phyloP scores from a whole-genome alignment of 2,797 vertebrate species.

The Lithobates pipiens region DNA sequence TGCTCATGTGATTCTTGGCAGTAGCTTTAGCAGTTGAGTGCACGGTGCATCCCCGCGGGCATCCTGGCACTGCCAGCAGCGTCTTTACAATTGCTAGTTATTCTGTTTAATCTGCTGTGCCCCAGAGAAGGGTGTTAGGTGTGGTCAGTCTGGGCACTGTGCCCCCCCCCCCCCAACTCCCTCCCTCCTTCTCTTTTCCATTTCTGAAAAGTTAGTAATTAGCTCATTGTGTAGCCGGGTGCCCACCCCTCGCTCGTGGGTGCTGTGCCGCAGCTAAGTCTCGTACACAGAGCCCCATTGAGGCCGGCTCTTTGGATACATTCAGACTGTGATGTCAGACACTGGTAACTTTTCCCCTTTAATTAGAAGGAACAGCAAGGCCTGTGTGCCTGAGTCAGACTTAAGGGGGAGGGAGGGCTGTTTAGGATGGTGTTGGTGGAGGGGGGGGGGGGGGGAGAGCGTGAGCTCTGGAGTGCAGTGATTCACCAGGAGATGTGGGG shows the following conservation, averaged over 20 bases:
- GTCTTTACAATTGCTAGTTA: conserved; percentile 24
- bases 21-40: conserved; percentile 20
- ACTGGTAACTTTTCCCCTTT: conserved; percentile 55
- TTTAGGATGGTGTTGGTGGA: conserved; percentile 62
- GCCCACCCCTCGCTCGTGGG: conserved; percentile 56
- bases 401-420: conserved; percentile 62
- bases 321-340: conserved; percentile 59
- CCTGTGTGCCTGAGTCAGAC: conserved; percentile 77
- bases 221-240: conserved; percentile 49
- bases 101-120: conserved; percentile 45
- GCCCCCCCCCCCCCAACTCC: neutral
- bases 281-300: conserved; percentile 59
- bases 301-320: conserved; percentile 54
- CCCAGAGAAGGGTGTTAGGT: conserved; percentile 40
- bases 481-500: conserved; percentile 54
- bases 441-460: conserved; percentile 59
- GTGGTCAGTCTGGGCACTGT: conserved; percentile 33
- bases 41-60: conserved; percentile 13
- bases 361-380: conserved; percentile 56
- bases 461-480: conserved; percentile 39
- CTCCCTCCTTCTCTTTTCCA: neutral
- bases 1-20: conserved; percentile 45
- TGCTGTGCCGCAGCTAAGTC: conserved; percentile 38
- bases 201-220: conserved; percentile 55
- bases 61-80: conserved; percentile 40